These are phyloP conservation scores for Gonatopus flavifemur DNA, from an alignment of 1,140 invertebrate genomes.

Conservation along the genomic window DNA sequence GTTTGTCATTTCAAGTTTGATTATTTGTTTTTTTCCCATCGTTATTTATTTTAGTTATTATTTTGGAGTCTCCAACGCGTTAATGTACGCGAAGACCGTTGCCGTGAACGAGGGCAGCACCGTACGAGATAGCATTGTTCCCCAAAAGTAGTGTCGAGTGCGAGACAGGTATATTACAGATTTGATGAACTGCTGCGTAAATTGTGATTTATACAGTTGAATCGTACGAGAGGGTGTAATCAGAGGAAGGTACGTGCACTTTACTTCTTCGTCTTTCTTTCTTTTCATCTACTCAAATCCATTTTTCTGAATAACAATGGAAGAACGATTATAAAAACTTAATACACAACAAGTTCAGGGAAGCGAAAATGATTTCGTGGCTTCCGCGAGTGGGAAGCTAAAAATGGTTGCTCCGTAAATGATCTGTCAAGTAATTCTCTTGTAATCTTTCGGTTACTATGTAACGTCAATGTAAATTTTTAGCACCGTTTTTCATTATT, in stretches of 20 bases:
- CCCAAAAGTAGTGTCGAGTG: constrained; percentile 36
- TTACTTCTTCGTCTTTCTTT: not conserved
- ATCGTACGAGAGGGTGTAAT: constrained; percentile 12
- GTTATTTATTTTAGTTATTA: no score
- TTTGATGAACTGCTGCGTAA: constrained; percentile 43
- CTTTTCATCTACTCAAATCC: no score
- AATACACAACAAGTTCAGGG: no score
- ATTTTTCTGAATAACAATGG: constrained; percentile 9
- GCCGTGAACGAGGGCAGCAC: constrained; percentile 37
- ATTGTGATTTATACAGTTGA: constrained; percentile 28
- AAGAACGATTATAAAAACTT: not conserved
- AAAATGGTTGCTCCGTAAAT: constrained; percentile 38
- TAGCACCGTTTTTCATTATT: constrained; percentile 3
- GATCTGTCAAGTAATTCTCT: constrained; percentile 37
- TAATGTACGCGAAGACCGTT: no score
- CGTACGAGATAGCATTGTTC: constrained; percentile 13
- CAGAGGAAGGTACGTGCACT: constrained; percentile 28
- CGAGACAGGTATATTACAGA: constrained; percentile 38
- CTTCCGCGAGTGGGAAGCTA: constrained; percentile 22
- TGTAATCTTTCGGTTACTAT: constrained; percentile 17
- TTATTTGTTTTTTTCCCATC: no score
- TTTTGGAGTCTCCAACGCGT: no score
- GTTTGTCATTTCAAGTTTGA: no score
- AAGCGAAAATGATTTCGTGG: constrained; percentile 14
- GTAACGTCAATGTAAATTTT: constrained; percentile 25